Evolutionary conservation across 2,888 invertebrate genomes (phyloP).

Genomic region (Gastracanthus pulcherrimus): DNA sequence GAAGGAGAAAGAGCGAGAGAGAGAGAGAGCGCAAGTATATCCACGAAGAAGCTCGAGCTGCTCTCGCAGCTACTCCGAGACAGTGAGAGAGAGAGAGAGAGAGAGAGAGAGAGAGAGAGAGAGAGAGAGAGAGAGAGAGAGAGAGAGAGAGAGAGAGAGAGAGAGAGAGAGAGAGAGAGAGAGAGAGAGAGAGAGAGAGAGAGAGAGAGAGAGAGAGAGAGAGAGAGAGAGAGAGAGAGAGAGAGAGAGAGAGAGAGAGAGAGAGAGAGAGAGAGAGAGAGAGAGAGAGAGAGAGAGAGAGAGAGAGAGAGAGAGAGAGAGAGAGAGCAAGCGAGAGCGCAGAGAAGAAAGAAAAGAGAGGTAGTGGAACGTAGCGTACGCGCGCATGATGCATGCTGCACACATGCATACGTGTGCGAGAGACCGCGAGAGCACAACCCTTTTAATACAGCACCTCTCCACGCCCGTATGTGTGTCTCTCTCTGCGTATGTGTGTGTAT

Average conservation of each 20-base stretch:
- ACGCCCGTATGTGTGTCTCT: too few relatives aligned
- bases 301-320: conserved; percentile 46
- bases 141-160: conserved; percentile 46
- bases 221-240: conserved; percentile 36
- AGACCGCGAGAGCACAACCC: conserved; percentile 24
- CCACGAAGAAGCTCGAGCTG: too few relatives aligned
- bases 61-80: too few relatives aligned
- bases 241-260: neutral
- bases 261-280: neutral
- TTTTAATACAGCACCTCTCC: conserved; percentile 5
- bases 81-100: neutral
- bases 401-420: conserved; percentile 13
- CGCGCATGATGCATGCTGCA: neutral
- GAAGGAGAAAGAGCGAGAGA: too few relatives aligned
- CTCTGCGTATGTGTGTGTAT: neutral
- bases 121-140: neutral
- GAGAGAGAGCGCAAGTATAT: too few relatives aligned
- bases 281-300: conserved; percentile 36
- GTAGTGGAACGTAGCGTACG: conserved; percentile 56
- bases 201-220: conserved; percentile 51
- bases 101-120: neutral
- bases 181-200: conserved; percentile 59
- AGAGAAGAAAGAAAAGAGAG: conserved; percentile 59
- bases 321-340: conserved; percentile 49
- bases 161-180: conserved; percentile 45